Conservation (phyloP, 2,888 invertebrate genomes). For the Caenorhabditis drosophilae region DNA sequence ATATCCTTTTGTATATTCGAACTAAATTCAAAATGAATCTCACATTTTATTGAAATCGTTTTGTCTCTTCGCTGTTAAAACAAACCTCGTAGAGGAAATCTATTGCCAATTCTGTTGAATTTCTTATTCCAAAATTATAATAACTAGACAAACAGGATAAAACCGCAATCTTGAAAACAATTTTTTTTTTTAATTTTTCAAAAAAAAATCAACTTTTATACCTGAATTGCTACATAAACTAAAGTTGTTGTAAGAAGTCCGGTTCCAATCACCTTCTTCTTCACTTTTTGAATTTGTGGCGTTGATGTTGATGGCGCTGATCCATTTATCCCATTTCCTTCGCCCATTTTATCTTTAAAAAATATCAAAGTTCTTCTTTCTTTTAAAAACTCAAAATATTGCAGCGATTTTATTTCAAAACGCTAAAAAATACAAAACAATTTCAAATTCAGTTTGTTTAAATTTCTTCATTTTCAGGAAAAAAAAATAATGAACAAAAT, state of each 20-base stretch:
- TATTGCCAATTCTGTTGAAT: slow-evolving; percentile 41
- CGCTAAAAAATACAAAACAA: too few relatives aligned
- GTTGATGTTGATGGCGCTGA: slow-evolving; percentile 1
- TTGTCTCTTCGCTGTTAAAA: too few relatives aligned
- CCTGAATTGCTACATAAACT: slow-evolving; percentile 31
- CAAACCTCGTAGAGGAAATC: slow-evolving; percentile 42
- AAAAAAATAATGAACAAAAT: too few relatives aligned
- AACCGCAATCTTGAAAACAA: slow-evolving; percentile 40
- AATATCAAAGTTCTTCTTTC: too few relatives aligned
- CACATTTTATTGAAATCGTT: too few relatives aligned
- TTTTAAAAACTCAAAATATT: too few relatives aligned
- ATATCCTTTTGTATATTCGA: slow-evolving; percentile 39
- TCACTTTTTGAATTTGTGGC: not conserved
- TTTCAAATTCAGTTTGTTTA: too few relatives aligned
- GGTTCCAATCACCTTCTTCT: slow-evolving; percentile 2
- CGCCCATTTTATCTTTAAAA: not conserved
- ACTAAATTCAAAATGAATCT: slow-evolving; percentile 21
- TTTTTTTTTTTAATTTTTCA: not conserved
- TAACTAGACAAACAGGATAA: slow-evolving; percentile 56
- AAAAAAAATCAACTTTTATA: not conserved
- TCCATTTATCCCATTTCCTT: not conserved
- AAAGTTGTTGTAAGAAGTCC: slow-evolving; percentile 27
- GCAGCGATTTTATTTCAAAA: too few relatives aligned
- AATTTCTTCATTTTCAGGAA: too few relatives aligned
- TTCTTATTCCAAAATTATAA: slow-evolving; percentile 54